Base-by-base conservation (phyloP, 2,797 vertebrate species). In the Micromesistius poutassou region DNA sequence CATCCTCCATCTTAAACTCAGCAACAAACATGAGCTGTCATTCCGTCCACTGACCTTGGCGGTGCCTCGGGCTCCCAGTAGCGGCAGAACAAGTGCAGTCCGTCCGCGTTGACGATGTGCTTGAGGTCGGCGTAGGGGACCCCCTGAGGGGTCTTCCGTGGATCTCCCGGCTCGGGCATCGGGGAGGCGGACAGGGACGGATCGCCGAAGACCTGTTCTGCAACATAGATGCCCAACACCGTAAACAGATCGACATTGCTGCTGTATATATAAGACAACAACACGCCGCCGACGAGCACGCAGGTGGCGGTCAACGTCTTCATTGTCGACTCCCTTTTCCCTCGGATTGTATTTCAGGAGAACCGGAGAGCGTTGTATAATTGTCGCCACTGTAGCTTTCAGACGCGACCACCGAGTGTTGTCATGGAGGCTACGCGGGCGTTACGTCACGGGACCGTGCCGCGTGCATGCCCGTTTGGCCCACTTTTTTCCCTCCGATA, bases 21-120 rank as follows among this genome's bases (percentile, higher is more conserved):
- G 55, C 7, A 9, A 25, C 5, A 5, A 62, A 50, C 42, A 19
- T 22, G 16, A 19, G 55, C 55, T 8, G 55, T 62, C 55, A 62
- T 35, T 28, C 4, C 73, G 30, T 72, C 35, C 84, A 93, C 96
- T 96, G 88, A 98, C 97, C 95, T 97, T 86, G 96, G 95, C 38
- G 92, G 82, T 30, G 81, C 82, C 9, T 84, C 81, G 25, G 97
- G 96, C 84, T 96, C 96, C 97, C 97, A 99, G 90, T 96, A 98
- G 87, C 94, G 96, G 92, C 97, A 99, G 94, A 97, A 98, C 88
- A 99, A 94, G 90, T 97, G 88, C 91, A 94, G 94, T 83, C 96
- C 97, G 1, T 99, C 97, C 35, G 93, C 95, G 79, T 98, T 99
- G 91, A 98, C 74, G 84, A 98, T 92, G 91, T 97, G 96, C 83